Conservation (phyloP, 2,113 vertebrate species). For the Rhinichthys klamathensis region DNA sequence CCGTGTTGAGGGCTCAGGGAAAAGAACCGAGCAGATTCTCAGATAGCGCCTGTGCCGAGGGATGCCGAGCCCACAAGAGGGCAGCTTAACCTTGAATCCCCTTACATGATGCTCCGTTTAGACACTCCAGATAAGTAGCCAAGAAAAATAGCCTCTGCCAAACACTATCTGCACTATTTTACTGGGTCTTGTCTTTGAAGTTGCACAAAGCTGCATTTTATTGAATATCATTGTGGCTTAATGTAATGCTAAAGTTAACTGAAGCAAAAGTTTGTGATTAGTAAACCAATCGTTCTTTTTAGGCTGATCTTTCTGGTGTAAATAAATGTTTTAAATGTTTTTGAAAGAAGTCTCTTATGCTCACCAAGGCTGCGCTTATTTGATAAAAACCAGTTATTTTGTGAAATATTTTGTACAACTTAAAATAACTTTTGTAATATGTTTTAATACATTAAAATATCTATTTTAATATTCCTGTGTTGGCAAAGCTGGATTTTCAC, state of each 20-base stretch:
- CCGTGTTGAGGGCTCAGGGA: conserved; percentile 14
- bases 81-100: conserved; percentile 44
- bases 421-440: too few relatives aligned
- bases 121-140: conserved; percentile 39
- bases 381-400: neutral
- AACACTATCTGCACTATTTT: conserved; percentile 14
- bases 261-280: neutral
- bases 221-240: neutral
- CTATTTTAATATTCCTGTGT: too few relatives aligned
- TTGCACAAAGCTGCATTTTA: neutral
- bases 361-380: too few relatives aligned
- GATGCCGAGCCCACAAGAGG: conserved; percentile 15
- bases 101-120: conserved; percentile 44
- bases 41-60: neutral
- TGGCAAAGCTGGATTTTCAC: too few relatives aligned
- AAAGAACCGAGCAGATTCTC: conserved; percentile 27
- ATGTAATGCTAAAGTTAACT: neutral
- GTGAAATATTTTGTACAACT: too few relatives aligned
- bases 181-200: neutral
- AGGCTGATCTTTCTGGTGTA: neutral
- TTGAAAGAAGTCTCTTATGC: too few relatives aligned
- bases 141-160: conserved; percentile 34
- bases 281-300: neutral
- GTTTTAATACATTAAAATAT: too few relatives aligned
- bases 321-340: neutral